These are phyloP conservation scores for Amiota communis DNA, from an alignment of 2,888 invertebrate species.

Conservation along the genomic window DNA sequence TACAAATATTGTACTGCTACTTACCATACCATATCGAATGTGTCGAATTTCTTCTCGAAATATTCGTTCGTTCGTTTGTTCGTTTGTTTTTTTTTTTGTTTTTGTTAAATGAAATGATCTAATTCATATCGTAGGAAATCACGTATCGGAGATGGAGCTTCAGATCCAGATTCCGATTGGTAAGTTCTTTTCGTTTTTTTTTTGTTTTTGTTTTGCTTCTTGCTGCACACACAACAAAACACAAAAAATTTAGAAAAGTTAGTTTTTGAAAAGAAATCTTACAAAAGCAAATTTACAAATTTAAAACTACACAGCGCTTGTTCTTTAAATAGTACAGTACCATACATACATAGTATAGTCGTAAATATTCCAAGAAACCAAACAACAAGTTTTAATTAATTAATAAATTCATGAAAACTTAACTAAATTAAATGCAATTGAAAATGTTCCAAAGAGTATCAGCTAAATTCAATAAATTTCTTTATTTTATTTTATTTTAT, in stretches of 20 bases:
- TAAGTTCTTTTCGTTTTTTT: conserved; percentile 60
- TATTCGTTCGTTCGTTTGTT: too few relatives aligned
- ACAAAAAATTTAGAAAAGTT: not conserved
- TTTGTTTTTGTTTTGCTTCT: conserved; percentile 43
- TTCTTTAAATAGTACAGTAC: conserved; percentile 34
- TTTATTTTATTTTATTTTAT: conserved; percentile 32
- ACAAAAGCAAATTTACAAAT: conserved; percentile 26
- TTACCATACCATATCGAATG: too few relatives aligned
- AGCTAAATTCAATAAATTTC: conserved; percentile 25
- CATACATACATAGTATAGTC: too few relatives aligned
- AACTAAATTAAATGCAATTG: too few relatives aligned
- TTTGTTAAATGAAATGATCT: conserved; percentile 52
- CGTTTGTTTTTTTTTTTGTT: too few relatives aligned
- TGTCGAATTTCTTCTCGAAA: too few relatives aligned
- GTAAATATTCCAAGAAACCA: too few relatives aligned
- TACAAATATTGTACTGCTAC: too few relatives aligned
- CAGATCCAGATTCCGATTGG: conserved; percentile 72
- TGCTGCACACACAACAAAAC: conserved; percentile 22
- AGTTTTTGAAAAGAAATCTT: conserved; percentile 18
- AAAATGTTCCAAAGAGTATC: too few relatives aligned
- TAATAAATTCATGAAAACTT: too few relatives aligned
- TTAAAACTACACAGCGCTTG: conserved; percentile 34
- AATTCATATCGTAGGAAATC: conserved; percentile 69
- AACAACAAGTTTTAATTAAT: too few relatives aligned
- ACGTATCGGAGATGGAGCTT: conserved; percentile 70